Conservation (phyloP, 2,797 vertebrate species). For the Pseudotriccus pelzelni region DNA sequence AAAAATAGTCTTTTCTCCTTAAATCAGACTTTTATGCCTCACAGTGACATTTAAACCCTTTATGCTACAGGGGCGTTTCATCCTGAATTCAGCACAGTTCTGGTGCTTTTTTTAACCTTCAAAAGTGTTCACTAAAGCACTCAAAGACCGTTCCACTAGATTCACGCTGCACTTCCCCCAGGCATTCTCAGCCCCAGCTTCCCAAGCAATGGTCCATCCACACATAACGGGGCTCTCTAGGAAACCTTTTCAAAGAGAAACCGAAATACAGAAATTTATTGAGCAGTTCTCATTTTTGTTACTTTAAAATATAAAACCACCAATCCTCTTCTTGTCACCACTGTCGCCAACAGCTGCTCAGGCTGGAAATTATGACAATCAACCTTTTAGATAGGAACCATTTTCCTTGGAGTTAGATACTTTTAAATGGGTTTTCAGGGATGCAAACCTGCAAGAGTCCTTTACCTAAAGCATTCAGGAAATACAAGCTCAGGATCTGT, state of each 20-base stretch:
- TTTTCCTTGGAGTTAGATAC: not conserved
- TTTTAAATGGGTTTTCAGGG: not conserved
- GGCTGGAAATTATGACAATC: not conserved
- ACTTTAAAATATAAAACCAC: not conserved
- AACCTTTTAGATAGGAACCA: not conserved
- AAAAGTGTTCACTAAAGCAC: not conserved
- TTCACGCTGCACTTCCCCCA: no score
- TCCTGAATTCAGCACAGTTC: not conserved
- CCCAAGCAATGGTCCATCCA: not conserved
- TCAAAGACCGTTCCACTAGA: not conserved
- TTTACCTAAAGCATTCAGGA: not conserved
- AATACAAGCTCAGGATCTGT: not conserved
- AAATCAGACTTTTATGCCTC: not conserved
- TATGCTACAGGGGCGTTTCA: not conserved
- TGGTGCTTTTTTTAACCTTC: not conserved
- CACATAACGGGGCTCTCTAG: not conserved
- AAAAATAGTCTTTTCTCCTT: constrained; percentile 9
- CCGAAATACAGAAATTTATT: not conserved
- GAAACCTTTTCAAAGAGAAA: not conserved
- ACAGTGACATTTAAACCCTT: not conserved
- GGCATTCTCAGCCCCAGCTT: not conserved
- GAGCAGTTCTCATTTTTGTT: not conserved
- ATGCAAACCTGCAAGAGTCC: not conserved
- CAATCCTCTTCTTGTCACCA: not conserved
- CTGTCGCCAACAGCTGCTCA: not conserved